Evolutionary conservation across 2,888 invertebrate genomes (phyloP).

Genomic region (Parelbella ahira): DNA sequence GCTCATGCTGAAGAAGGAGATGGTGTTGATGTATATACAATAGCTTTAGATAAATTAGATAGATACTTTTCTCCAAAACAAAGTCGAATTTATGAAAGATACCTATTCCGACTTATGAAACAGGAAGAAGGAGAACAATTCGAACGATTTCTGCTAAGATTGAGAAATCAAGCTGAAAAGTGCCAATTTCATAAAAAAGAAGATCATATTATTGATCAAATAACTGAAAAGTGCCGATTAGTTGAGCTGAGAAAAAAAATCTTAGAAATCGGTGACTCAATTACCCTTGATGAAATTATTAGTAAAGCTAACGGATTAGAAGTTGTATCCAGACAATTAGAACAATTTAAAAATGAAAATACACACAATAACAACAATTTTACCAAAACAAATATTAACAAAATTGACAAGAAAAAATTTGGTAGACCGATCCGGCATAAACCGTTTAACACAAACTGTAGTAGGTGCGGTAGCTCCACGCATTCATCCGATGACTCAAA

Average conservation of each 20-base stretch:
- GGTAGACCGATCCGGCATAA: too few relatives aligned
- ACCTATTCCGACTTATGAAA: constrained; percentile 24
- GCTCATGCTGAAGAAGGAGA: constrained; percentile 16
- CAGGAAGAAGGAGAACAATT: constrained; percentile 28
- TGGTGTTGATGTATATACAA: not conserved
- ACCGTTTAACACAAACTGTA: constrained; percentile 5
- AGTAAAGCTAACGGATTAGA: constrained; percentile 28
- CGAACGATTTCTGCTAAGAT: constrained; percentile 26
- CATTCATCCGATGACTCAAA: constrained; percentile 5
- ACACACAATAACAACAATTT: too few relatives aligned
- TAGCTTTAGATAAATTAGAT: constrained; percentile 25
- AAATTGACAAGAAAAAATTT: too few relatives aligned
- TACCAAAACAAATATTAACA: too few relatives aligned
- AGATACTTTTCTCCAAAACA: constrained; percentile 28
- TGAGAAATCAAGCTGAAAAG: constrained; percentile 26
- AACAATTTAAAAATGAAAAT: not conserved
- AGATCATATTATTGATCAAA: constrained; percentile 28
- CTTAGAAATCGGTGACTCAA: constrained; percentile 17
- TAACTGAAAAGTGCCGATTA: constrained; percentile 26
- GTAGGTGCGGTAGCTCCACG: constrained; percentile 22
- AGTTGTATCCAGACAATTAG: constrained; percentile 19
- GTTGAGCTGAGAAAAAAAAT: constrained; percentile 27
- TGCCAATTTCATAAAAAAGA: constrained; percentile 27
- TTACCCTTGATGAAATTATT: constrained; percentile 26
- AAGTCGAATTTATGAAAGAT: constrained; percentile 25